Percentiles rank a stretch among this genome's conserved stretches.
Conservation (phyloP, 2,113 vertebrate species). For the Donacobius atricapilla region DNA sequence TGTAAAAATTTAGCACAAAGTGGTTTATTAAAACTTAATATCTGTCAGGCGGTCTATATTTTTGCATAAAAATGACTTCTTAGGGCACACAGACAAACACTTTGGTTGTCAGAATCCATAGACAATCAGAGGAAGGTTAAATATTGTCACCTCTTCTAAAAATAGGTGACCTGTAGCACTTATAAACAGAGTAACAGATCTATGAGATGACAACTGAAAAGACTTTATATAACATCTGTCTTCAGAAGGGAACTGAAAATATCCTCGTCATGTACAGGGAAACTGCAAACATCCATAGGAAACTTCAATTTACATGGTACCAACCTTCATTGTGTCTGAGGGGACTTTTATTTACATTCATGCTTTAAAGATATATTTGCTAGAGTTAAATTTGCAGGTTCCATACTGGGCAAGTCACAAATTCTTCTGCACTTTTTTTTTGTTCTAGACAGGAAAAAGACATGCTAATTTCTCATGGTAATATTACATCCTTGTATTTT, state of each 20-base stretch:
- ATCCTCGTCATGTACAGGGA: not conserved
- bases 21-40: not conserved
- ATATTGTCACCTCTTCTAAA: not conserved
- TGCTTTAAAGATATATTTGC: not conserved
- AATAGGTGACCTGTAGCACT: not conserved
- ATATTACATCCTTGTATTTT: not conserved
- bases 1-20: not conserved
- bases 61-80: not conserved
- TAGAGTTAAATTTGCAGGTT: not conserved
- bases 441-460: not conserved
- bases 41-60: not conserved
- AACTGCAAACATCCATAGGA: not conserved
- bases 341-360: not conserved
- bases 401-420: not conserved
- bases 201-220: not conserved
- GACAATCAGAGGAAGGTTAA: not conserved
- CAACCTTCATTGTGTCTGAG: not conserved
- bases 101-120: not conserved
- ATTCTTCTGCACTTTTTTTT: not conserved
- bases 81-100: not conserved
- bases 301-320: not conserved
- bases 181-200: not conserved
- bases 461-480: not conserved
- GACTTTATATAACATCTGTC: not conserved
- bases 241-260: not conserved